Percentiles rank a stretch among this genome's conserved stretches.
phyloP scores from a whole-genome alignment of 2,113 vertebrate genomes.

The Passer domesticus region DNA sequence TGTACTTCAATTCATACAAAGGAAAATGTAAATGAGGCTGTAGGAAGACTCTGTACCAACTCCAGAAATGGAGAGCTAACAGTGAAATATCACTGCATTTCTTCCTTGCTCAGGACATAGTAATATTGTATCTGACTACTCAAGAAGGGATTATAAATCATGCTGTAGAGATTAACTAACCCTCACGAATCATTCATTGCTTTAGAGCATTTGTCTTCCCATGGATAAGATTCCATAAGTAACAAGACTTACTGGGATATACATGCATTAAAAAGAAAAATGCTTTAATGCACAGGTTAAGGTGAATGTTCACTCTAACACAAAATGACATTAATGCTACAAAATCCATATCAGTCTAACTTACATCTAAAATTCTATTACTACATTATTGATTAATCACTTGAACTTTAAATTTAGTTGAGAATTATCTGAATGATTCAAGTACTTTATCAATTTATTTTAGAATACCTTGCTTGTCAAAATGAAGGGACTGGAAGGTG shows the following conservation, averaged over 20 bases:
- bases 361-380: slow-evolving; percentile 72
- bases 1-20: not conserved
- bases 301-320: slow-evolving; percentile 55
- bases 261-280: slow-evolving; percentile 57
- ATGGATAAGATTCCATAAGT: slow-evolving; percentile 59
- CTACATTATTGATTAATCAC: slow-evolving; percentile 74
- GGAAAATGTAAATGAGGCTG: not conserved
- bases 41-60: not conserved
- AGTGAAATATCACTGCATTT: slow-evolving; percentile 36
- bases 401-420: slow-evolving; percentile 69
- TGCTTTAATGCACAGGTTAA: slow-evolving; percentile 47
- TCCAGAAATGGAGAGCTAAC: not conserved
- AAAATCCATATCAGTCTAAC: slow-evolving; percentile 43
- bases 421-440: slow-evolving; percentile 49
- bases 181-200: slow-evolving; percentile 43
- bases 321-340: slow-evolving; percentile 60
- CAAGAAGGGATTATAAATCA: slow-evolving; percentile 65
- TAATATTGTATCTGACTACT: slow-evolving; percentile 32
- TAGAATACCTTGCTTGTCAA: slow-evolving; percentile 54
- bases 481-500: slow-evolving; percentile 27
- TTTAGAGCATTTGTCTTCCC: slow-evolving; percentile 52
- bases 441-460: slow-evolving; percentile 65
- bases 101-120: not conserved
- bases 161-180: slow-evolving; percentile 55
- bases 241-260: slow-evolving; percentile 51